phyloP scores from a whole-genome alignment of 2,888 invertebrate species.

The Drosophila nr. fundita region DNA sequence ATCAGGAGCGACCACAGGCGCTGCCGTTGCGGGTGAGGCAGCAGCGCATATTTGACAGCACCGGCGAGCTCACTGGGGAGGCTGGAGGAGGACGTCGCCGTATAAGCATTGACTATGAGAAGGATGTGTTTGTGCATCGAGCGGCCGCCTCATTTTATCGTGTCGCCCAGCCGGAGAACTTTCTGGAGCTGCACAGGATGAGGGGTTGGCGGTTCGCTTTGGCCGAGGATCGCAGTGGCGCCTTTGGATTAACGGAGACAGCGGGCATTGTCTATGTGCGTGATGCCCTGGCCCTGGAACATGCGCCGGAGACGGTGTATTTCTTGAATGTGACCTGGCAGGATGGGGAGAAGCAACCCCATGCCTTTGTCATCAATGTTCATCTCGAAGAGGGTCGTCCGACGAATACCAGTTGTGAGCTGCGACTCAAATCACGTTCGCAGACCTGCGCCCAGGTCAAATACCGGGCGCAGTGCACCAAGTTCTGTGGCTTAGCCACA shows the following conservation, averaged over 20 bases:
- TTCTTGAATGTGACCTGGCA: constrained; percentile 83
- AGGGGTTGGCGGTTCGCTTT: constrained; percentile 75
- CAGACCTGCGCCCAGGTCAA: constrained; percentile 87
- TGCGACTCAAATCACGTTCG: constrained; percentile 77
- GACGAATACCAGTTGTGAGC: constrained; percentile 78
- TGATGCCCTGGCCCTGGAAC: constrained; percentile 85
- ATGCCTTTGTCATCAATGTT: constrained; percentile 80
- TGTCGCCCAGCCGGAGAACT: constrained; percentile 85
- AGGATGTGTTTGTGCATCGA: constrained; percentile 83
- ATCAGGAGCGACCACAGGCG: constrained; percentile 82
- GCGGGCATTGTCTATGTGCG: constrained; percentile 87
- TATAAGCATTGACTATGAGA: constrained; percentile 73
- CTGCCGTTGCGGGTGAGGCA: constrained; percentile 75
- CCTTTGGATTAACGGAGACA: constrained; percentile 86
- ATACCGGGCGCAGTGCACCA: constrained; percentile 85
- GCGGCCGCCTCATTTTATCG: constrained; percentile 85
- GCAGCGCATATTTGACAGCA: constrained; percentile 68
- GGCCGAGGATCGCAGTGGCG: constrained; percentile 82
- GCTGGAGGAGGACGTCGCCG: constrained; percentile 40
- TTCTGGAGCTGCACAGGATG: constrained; percentile 71
- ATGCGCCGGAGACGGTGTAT: constrained; percentile 84
- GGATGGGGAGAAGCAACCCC: constrained; percentile 67
- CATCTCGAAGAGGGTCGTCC: constrained; percentile 81
- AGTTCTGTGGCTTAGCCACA: constrained; percentile 86
- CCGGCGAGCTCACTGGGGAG: constrained; percentile 61